Base-by-base conservation (phyloP, 2,113 vertebrate species). In the Nematolebias whitei region DNA sequence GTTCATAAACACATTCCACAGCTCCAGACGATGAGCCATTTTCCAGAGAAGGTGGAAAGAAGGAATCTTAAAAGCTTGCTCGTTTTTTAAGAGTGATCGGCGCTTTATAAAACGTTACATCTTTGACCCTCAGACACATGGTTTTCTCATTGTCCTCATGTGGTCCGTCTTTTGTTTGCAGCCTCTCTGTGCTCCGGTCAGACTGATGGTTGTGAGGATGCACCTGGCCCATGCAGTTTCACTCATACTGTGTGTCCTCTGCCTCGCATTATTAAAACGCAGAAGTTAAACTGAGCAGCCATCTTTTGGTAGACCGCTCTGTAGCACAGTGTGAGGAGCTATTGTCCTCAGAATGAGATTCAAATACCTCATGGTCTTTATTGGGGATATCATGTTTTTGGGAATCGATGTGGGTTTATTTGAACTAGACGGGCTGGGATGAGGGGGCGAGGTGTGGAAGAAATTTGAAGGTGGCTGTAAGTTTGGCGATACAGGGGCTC, bases 191-290 rank as follows among this genome's bases (percentile, higher is more conserved):
- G 79, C 76, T 78, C 79, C 83, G 74, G 77, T 85, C 84, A 58
- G 78, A 80, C 74, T 65, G 70, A 85, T 52, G 49, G 76, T 67
- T 78, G 59, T 88, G 81, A 68, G 83, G 78, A 84, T 88, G 85
- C 89, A 89, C 84, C 89, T 91, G 88, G 88, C 38, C 63, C 85
- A 78, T 83, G 77, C 76, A 78, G 77, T 87, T 87, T 84, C 75
- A 85, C 82, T 86, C 65, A 82, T 63, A 66, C 26, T 24, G 43
- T 76, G n/a, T n/a, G n/a, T n/a, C 68, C 80, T 83, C 73, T 12
- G 23, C 72, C 72, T 79, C 10, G 56, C 73, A 78, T 72, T 87
- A 87, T 85, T 85, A 78, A 83, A 85, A 79, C 22, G 12, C 68
- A 64, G 70, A 78, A 74, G 71, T 63, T 57, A 68, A 74, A 71